Evolutionary conservation across 2,888 invertebrate genomes (phyloP).

Genomic region (Pyrrhia umbra): DNA sequence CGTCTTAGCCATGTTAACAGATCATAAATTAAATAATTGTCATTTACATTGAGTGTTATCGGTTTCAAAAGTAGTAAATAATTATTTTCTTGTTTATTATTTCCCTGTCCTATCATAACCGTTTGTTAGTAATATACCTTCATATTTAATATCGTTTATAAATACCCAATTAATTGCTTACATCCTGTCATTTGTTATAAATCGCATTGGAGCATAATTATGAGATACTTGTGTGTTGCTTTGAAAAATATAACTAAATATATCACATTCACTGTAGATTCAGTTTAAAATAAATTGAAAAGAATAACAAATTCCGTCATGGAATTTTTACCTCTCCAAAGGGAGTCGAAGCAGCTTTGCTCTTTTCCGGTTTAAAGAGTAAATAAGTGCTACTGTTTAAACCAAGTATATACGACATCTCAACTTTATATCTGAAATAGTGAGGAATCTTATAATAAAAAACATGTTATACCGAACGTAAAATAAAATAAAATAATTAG

Average conservation of each 20-base stretch:
- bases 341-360: no score
- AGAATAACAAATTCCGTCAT: no score
- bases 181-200: background rate
- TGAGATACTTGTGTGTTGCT: background rate
- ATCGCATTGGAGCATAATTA: background rate
- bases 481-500: no score
- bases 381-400: no score
- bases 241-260: background rate
- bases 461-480: no score
- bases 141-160: background rate
- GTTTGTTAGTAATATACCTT: background rate
- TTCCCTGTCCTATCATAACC: constrained; percentile 11
- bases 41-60: background rate
- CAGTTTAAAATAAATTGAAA: no score
- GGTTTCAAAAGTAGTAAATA: background rate
- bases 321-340: no score
- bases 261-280: background rate
- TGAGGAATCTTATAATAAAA: no score
- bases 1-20: background rate
- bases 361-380: no score
- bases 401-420: no score
- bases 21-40: constrained; percentile 6
- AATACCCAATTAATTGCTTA: background rate
- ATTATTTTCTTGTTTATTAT: background rate
- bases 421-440: no score